Conservation (phyloP, 2,888 invertebrate genomes). For the Priocnemis perturbator region DNA sequence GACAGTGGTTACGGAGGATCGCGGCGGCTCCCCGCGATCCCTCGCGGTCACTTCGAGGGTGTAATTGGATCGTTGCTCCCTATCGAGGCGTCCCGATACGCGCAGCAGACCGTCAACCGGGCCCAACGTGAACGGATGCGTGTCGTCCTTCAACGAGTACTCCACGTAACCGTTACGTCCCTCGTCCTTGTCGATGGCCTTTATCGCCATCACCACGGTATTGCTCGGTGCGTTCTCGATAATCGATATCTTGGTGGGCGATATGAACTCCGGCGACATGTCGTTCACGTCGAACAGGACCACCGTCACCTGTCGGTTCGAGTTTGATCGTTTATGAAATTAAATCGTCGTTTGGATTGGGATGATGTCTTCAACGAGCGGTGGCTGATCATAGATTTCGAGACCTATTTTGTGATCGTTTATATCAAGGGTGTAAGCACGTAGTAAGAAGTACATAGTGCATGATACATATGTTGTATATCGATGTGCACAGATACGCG, state of each 20-base stretch:
- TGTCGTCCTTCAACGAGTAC: conserved; percentile 83
- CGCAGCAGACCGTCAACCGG: conserved; percentile 91
- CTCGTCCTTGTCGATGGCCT: conserved; percentile 93
- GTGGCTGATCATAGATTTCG: too few species aligned
- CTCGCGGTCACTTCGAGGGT: conserved; percentile 87
- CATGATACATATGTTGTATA: too few species aligned
- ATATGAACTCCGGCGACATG: conserved; percentile 90
- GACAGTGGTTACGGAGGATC: conserved; percentile 82
- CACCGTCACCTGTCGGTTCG: conserved; percentile 84
- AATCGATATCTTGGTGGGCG: conserved; percentile 86
- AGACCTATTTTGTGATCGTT: too few species aligned
- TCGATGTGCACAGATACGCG: too few species aligned
- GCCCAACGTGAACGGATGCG: conserved; percentile 86
- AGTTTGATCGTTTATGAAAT: too few species aligned
- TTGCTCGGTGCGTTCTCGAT: conserved; percentile 91
- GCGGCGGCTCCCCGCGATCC: conserved; percentile 91
- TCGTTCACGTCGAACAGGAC: conserved; percentile 94
- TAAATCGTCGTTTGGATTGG: too few species aligned
- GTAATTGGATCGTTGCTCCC: conserved; percentile 87
- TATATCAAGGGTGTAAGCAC: too few species aligned
- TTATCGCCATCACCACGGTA: conserved; percentile 91
- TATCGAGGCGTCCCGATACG: conserved; percentile 90
- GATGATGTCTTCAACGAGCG: too few species aligned
- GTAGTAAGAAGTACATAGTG: too few species aligned
- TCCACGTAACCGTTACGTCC: conserved; percentile 94